Conservation (phyloP, 2,113 vertebrate species). For the Bujurquina vittata region DNA sequence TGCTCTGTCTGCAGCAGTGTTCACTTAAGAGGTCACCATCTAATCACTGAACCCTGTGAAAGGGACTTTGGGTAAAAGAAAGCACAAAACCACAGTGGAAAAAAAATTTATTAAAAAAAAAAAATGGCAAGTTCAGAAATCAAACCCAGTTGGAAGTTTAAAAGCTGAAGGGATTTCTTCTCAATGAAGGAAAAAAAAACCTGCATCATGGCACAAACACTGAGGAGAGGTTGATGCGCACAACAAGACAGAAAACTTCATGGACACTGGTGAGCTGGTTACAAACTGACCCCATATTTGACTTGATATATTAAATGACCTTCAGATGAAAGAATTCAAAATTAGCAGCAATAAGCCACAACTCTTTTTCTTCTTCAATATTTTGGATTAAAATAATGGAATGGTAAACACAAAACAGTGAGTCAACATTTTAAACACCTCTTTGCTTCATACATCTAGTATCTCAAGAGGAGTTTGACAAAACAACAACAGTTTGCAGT, state of each 20-base stretch:
- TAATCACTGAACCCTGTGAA: not conserved
- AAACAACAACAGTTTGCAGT: conserved; percentile 44
- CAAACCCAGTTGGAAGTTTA: conserved; percentile 48
- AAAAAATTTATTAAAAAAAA: conserved; percentile 33
- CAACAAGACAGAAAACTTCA: conserved; percentile 13
- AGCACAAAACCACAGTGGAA: conserved; percentile 18
- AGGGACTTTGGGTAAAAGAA: not conserved
- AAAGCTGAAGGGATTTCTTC: conserved; percentile 42
- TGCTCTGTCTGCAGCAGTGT: too few species aligned
- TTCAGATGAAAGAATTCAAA: conserved; percentile 42
- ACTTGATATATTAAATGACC: conserved; percentile 24
- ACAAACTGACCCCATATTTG: conserved; percentile 31
- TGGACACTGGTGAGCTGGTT: conserved; percentile 14
- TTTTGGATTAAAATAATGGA: conserved; percentile 32
- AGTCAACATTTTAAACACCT: conserved; percentile 19
- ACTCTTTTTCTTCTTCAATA: conserved; percentile 24
- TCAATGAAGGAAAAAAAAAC: conserved; percentile 25
- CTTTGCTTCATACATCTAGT: conserved; percentile 31
- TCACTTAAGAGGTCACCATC: too few species aligned
- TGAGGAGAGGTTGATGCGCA: conserved; percentile 28
- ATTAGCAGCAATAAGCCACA: conserved; percentile 64
- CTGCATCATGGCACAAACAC: conserved; percentile 57
- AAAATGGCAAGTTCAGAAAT: conserved; percentile 51
- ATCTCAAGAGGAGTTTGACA: conserved; percentile 28
- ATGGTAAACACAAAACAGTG: conserved; percentile 19